Base-by-base conservation (phyloP, 2,888 invertebrate genomes). In the Plebejus argus region DNA sequence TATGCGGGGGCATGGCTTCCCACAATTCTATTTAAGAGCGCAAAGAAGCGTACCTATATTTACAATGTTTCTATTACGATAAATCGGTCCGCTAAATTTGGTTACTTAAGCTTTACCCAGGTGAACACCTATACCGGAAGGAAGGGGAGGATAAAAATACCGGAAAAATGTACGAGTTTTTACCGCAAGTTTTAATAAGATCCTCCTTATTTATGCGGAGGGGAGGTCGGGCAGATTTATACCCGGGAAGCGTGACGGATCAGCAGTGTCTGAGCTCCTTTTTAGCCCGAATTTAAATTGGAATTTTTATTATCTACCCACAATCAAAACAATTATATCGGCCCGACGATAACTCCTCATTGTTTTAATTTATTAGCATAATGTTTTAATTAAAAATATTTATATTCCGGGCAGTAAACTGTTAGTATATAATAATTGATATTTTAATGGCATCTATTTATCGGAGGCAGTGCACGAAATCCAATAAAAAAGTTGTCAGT, bases 1-100 rank as follows among this genome's bases (percentile, higher is more conserved):
- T 93, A 93, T 93, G 92, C 93, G 83, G 85, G 88, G 88, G 89
- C 92, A 93, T 92, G 93, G 87, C 84, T 86, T 84, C 82, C 85
- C 88, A 88, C 88, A 90, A 91, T 90, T 91, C 90, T 90, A 91
- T 90, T 91, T 88, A 89, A 89, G 87, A 87, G 86, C 87, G 82
- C 80, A 82, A 86, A 88, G 87, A 88, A 86, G 86, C 88, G 88
- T 86, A n/a, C n/a, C n/a, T n/a, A 87, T 92, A 91, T 92, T 92
- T 92, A 93, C 91, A 91, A 90, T 91, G 91, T 90, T 91, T 91
- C 90, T 92, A 91, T 91, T 91, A 89, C 89, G 89, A 93, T 93
- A 93, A 93, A 94, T 93, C 91, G 89, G 87, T 85, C 83, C 84
- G 88, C 88, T 91, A 93, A 93, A 93, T 93, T 92, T 87, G 87